Percentiles rank a stretch among this genome's conserved stretches.
Conservation (phyloP, 1,140 invertebrate genomes). For the Pinna nobilis region DNA sequence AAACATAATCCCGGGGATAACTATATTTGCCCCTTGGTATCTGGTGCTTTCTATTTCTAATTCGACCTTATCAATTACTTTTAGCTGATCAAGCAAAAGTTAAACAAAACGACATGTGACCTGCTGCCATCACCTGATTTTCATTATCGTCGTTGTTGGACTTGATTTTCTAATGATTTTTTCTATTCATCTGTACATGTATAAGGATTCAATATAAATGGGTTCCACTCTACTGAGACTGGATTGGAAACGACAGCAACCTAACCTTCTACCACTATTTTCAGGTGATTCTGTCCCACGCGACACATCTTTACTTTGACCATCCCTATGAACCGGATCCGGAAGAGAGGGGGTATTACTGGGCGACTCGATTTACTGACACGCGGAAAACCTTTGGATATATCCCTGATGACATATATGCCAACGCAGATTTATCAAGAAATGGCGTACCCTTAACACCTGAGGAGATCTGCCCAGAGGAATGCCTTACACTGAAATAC, state of each 20-base stretch:
- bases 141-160: not conserved
- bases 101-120: too few relatives aligned
- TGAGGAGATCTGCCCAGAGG: constrained; percentile 16
- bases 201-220: not conserved
- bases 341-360: constrained; percentile 65
- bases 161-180: not conserved
- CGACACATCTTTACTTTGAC: constrained; percentile 70
- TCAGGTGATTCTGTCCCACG: constrained; percentile 64
- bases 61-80: too few relatives aligned
- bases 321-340: constrained; percentile 71
- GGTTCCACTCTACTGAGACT: not conserved
- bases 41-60: not conserved
- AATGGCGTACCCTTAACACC: constrained; percentile 37
- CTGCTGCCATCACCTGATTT: too few relatives aligned
- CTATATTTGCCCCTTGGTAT: not conserved
- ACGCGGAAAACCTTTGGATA: constrained; percentile 60
- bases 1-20: not conserved
- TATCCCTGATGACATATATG: constrained; percentile 63
- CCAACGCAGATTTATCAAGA: constrained; percentile 55
- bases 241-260: not conserved
- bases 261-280: not conserved
- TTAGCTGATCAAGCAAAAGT: too few relatives aligned
- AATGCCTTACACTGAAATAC: constrained; percentile 7
- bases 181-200: not conserved
- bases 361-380: constrained; percentile 65